Conservation (phyloP, 2,888 invertebrate species). For the Spodoptera picta region DNA sequence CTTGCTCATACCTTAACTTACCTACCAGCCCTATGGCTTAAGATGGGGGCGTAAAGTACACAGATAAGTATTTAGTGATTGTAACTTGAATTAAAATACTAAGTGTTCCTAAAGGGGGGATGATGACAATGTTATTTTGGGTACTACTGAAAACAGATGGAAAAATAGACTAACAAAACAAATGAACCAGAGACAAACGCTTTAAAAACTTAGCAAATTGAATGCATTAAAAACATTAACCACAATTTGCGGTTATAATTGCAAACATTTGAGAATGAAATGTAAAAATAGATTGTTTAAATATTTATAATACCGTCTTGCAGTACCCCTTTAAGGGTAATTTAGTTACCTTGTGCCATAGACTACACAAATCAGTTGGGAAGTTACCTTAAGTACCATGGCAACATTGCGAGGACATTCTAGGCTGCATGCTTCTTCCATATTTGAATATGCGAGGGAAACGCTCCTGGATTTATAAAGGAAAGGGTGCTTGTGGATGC, state of each 20-base stretch:
- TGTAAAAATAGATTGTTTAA: too few relatives aligned
- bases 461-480: background rate
- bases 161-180: too few relatives aligned
- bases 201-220: too few relatives aligned
- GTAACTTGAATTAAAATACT: too few relatives aligned
- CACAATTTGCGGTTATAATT: conserved; percentile 20
- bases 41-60: conserved; percentile 28
- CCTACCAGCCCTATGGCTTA: conserved; percentile 35
- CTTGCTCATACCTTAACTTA: conserved; percentile 42
- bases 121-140: background rate
- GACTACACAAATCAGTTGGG: conserved; percentile 15
- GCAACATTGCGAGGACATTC: conserved; percentile 24
- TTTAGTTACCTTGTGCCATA: conserved; percentile 5
- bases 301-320: background rate
- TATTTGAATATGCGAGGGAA: conserved; percentile 53
- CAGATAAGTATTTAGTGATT: too few relatives aligned
- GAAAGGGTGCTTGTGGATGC: conserved; percentile 2
- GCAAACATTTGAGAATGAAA: background rate
- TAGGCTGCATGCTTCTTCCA: conserved; percentile 42
- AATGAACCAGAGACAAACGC: too few relatives aligned
- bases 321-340: conserved; percentile 4
- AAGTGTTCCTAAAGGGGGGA: too few relatives aligned
- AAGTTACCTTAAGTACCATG: conserved; percentile 17
- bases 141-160: too few relatives aligned
- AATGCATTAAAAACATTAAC: too few relatives aligned